phyloP scores from a whole-genome alignment of 2,797 vertebrate species.

The Microctenopoma lineatum region DNA sequence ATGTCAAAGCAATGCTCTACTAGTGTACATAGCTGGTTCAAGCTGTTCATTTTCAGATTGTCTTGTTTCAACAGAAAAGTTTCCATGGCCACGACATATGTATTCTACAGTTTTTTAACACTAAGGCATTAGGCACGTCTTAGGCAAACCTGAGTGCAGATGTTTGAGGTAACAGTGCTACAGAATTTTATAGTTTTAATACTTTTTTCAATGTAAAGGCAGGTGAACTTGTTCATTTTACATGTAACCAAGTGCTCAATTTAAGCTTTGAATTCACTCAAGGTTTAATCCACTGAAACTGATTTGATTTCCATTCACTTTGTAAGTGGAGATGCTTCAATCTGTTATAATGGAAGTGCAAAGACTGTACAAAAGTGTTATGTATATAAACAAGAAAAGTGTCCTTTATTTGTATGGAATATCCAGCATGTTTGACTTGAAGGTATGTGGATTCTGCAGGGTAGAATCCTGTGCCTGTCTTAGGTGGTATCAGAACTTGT shows the following conservation, averaged over 20 bases:
- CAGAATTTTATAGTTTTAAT: conserved; percentile 44
- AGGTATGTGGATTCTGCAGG: conserved; percentile 87
- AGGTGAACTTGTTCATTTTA: conserved; percentile 57
- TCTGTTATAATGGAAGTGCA: conserved; percentile 73
- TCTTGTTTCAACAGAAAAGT: conserved; percentile 30
- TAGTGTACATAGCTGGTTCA: conserved; percentile 46
- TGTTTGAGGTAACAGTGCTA: conserved; percentile 26
- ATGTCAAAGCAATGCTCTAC: conserved; percentile 49
- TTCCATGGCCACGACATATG: conserved; percentile 31
- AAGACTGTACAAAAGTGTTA: conserved; percentile 85
- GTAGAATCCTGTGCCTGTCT: conserved; percentile 82
- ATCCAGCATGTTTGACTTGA: conserved; percentile 79
- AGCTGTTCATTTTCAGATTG: conserved; percentile 42
- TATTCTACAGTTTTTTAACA: conserved; percentile 26
- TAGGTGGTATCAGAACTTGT: conserved; percentile 79
- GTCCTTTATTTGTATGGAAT: conserved; percentile 84
- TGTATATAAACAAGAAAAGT: conserved; percentile 85
- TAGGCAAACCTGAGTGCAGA: conserved; percentile 28
- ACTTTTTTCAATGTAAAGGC: conserved; percentile 40
- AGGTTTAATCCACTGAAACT: conserved; percentile 73
- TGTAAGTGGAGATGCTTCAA: conserved; percentile 63
- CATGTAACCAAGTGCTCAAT: conserved; percentile 61
- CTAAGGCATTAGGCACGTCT: not conserved
- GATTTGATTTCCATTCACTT: conserved; percentile 64
- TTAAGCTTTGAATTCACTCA: conserved; percentile 66